Evolutionary conservation across 2,888 invertebrate species (phyloP).

Genomic region (Dorcus parallelipipedus): DNA sequence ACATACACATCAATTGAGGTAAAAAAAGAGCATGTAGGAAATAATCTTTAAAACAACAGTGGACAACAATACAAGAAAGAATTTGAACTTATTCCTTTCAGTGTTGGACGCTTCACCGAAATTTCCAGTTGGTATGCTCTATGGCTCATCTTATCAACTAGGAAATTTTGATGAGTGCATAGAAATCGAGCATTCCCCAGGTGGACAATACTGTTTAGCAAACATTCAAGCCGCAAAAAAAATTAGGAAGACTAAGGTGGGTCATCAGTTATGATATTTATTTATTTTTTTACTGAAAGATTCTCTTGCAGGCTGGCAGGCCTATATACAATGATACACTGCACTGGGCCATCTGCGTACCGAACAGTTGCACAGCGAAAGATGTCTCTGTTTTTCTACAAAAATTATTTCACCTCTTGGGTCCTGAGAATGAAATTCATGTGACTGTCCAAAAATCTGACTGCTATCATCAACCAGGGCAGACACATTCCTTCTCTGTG

Average conservation of each 20-base stretch:
- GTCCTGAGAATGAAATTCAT: slow-evolving; percentile 28
- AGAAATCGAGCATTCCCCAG: slow-evolving; percentile 42
- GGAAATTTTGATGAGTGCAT: slow-evolving; percentile 75
- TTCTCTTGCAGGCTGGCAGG: slow-evolving; percentile 18
- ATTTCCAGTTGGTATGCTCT: slow-evolving; percentile 64
- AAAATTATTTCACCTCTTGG: slow-evolving; percentile 33
- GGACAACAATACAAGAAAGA: too few relatives aligned
- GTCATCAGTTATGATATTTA: background rate
- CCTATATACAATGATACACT: slow-evolving; percentile 39
- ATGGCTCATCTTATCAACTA: slow-evolving; percentile 65
- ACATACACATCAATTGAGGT: too few relatives aligned
- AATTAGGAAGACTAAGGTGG: slow-evolving; percentile 6
- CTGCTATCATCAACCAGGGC: slow-evolving; percentile 31
- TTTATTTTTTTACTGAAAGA: background rate
- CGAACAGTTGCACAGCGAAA: slow-evolving; percentile 55
- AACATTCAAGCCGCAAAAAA: slow-evolving; percentile 42
- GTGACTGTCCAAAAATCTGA: slow-evolving; percentile 29
- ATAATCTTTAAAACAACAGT: too few relatives aligned
- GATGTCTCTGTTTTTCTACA: slow-evolving; percentile 55
- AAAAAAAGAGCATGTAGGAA: too few relatives aligned
- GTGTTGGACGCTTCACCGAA: slow-evolving; percentile 74
- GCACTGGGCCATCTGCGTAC: slow-evolving; percentile 65
- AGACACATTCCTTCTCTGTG: slow-evolving; percentile 38
- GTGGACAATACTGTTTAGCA: slow-evolving; percentile 66
- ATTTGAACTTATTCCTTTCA: slow-evolving; percentile 40